These are phyloP conservation scores for Pollimyrus isidori DNA, from an alignment of 2,113 vertebrate species.

Conservation along the genomic window DNA sequence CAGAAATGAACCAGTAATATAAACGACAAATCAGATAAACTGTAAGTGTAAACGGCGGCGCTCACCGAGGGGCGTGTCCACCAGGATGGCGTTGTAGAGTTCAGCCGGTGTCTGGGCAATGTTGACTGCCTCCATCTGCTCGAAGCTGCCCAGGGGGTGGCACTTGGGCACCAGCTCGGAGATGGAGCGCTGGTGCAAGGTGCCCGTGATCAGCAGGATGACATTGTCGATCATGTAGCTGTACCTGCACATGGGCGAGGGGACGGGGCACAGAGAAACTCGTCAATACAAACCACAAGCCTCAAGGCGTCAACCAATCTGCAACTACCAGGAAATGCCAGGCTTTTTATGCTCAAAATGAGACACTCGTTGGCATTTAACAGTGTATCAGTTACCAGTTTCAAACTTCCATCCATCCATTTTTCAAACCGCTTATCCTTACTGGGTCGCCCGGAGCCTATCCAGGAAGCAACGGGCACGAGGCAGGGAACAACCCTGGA, in stretches of 20 bases:
- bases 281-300: background rate
- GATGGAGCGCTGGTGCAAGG: conserved; percentile 90
- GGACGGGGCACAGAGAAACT: background rate
- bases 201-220: conserved; percentile 94
- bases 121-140: conserved; percentile 99
- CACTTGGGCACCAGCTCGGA: conserved; percentile 94
- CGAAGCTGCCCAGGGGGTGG: conserved; percentile 92
- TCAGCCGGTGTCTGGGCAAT: conserved; percentile 96
- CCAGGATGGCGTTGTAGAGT: conserved; percentile 95
- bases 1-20: background rate
- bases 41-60: background rate
- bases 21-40: background rate
- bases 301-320: background rate
- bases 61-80: conserved; percentile 91
- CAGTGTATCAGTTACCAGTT: background rate
- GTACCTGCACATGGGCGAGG: conserved; percentile 62
- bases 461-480: too few species aligned
- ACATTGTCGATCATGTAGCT: conserved; percentile 99
- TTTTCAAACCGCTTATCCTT: too few species aligned
- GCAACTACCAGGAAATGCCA: background rate
- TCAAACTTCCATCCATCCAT: too few species aligned
- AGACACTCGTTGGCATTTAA: background rate
- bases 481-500: too few species aligned
- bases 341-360: background rate
- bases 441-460: too few species aligned